These are phyloP conservation scores for Cercopithecus mitis DNA, from an alignment of 2,797 vertebrate species.

Conservation along the genomic window DNA sequence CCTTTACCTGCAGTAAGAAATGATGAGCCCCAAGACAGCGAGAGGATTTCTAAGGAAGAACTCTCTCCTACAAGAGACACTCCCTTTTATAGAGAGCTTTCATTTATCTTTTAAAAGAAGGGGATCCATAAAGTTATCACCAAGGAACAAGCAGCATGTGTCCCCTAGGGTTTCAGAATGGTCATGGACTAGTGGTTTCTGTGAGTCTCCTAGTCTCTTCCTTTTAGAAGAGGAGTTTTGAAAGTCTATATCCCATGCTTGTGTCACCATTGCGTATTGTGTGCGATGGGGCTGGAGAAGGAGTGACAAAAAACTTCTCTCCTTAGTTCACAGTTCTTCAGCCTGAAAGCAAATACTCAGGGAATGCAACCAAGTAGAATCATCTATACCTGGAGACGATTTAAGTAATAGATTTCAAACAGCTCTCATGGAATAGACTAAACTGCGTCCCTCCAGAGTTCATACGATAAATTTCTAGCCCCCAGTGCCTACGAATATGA, in stretches of 20 bases:
- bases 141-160: neutral
- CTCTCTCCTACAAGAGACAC: neutral
- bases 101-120: neutral
- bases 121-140: neutral
- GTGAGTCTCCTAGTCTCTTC: rapidly evolving
- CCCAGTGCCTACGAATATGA: neutral
- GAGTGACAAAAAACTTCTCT: neutral
- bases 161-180: neutral
- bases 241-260: neutral
- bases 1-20: neutral
- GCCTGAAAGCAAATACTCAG: neutral
- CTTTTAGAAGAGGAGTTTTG: neutral
- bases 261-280: neutral
- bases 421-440: no score
- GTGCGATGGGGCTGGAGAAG: rapidly evolving
- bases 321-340: neutral
- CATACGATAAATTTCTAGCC: neutral
- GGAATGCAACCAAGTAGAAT: neutral
- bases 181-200: no score
- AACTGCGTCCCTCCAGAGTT: no score
- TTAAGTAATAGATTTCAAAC: neutral
- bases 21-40: rapidly evolving
- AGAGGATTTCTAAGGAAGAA: neutral
- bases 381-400: no score
- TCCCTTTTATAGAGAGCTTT: neutral